Conservation (phyloP, 2,888 invertebrate species). For the Pterostichus niger region DNA sequence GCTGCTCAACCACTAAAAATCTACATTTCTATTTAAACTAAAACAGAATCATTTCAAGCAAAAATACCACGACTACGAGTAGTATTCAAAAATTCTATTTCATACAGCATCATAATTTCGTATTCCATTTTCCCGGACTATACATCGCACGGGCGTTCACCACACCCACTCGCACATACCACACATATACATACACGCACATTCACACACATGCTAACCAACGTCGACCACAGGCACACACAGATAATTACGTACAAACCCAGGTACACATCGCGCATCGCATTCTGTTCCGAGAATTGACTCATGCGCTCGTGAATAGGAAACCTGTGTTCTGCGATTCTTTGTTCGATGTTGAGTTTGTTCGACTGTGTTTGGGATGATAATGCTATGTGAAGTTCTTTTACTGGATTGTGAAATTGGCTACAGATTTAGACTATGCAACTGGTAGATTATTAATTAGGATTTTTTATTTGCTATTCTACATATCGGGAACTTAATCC, state of each 20-base stretch:
- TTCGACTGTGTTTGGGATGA: not conserved
- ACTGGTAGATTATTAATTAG: too few species aligned
- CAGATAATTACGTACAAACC: conserved; percentile 45
- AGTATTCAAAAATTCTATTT: conserved; percentile 22
- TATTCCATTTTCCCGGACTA: conserved; percentile 20
- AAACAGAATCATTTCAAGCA: too few species aligned
- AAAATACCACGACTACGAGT: not conserved
- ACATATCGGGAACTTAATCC: too few species aligned
- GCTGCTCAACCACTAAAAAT: too few species aligned
- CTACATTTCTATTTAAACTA: too few species aligned
- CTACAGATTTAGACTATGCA: too few species aligned
- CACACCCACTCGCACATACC: conserved; percentile 23
- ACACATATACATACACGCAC: not conserved
- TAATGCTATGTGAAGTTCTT: not conserved
- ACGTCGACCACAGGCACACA: conserved; percentile 3
- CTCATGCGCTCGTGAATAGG: conserved; percentile 37
- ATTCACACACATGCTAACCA: conserved; percentile 7
- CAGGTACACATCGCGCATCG: conserved; percentile 33
- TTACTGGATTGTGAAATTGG: too few species aligned
- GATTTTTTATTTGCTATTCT: too few species aligned
- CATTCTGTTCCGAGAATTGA: conserved; percentile 33
- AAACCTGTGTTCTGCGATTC: not conserved
- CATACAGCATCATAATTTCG: conserved; percentile 22
- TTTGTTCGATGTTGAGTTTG: conserved; percentile 15
- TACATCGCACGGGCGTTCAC: conserved; percentile 38